Percentiles rank a stretch among this genome's conserved stretches.
Evolutionary conservation across 2,888 invertebrate genomes (phyloP).

Genomic region (Xylota segnis): DNA sequence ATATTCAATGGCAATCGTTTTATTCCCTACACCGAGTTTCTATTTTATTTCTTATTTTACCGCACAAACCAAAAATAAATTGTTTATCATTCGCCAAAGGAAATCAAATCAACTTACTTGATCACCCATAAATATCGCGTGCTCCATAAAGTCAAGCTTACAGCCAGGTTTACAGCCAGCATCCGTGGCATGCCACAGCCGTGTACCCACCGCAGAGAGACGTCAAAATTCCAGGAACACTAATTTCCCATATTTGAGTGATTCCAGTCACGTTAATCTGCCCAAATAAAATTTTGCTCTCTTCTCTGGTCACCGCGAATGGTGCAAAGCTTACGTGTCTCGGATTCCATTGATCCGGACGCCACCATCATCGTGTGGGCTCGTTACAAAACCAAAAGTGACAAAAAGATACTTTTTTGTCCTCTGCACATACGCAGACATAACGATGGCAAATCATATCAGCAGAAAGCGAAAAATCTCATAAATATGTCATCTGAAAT

Average conservation of each 20-base stretch:
- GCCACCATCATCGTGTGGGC: neutral
- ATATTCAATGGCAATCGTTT: slow-evolving; percentile 8
- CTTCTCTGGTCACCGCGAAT: slow-evolving; percentile 38
- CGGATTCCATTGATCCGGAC: slow-evolving; percentile 5
- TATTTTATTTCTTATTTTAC: slow-evolving; percentile 1
- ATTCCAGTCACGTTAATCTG: slow-evolving; percentile 59
- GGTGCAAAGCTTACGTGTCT: slow-evolving; percentile 24
- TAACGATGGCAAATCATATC: neutral
- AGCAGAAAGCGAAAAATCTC: neutral
- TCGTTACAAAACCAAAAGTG: neutral
- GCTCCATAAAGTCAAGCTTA: slow-evolving; percentile 33
- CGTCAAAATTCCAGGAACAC: slow-evolving; percentile 35
- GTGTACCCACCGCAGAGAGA: neutral
- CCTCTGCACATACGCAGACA: neutral
- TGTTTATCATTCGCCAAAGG: slow-evolving; percentile 2
- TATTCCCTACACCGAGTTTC: neutral
- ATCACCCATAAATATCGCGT: slow-evolving; percentile 17
- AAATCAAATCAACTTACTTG: slow-evolving; percentile 33
- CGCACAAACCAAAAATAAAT: slow-evolving; percentile 3
- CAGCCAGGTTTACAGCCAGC: neutral
- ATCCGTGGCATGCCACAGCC: neutral
- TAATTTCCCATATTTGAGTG: slow-evolving; percentile 45
- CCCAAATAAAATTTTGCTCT: slow-evolving; percentile 39
- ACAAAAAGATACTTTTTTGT: slow-evolving; percentile 1
- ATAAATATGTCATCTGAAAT: slow-evolving; percentile 10